Percentiles rank a stretch among this genome's conserved stretches.
These are phyloP conservation scores for Cryptophagus acutangulus DNA, from an alignment of 2,888 invertebrate genomes.

Conservation along the genomic window DNA sequence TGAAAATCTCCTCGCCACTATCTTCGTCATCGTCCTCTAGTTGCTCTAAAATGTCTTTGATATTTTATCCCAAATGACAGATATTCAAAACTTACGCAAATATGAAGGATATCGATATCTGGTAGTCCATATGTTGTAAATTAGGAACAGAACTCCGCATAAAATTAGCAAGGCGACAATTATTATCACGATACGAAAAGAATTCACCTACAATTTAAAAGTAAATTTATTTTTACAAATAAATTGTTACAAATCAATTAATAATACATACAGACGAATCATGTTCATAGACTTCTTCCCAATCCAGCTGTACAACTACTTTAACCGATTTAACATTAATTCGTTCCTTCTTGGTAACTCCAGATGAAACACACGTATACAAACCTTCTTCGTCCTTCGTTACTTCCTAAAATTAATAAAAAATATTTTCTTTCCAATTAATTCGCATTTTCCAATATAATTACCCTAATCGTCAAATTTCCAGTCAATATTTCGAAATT, in stretches of 20 bases:
- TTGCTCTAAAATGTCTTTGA: conserved; percentile 15
- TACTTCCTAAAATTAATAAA: conserved; percentile 26
- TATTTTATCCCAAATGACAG: not conserved
- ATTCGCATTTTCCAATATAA: conserved; percentile 27
- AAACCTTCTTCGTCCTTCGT: conserved; percentile 54
- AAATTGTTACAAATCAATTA: conserved; percentile 1
- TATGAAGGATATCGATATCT: conserved; percentile 33
- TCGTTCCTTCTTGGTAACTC: conserved; percentile 49
- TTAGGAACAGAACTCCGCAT: conserved; percentile 29
- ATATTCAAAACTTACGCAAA: conserved; percentile 25
- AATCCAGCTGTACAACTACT: conserved; percentile 55
- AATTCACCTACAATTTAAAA: conserved; percentile 31
- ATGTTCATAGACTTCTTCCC: conserved; percentile 29
- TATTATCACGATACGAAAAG: conserved; percentile 30
- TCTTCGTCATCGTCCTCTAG: conserved; percentile 34
- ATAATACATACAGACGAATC: conserved; percentile 28
- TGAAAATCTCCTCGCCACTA: conserved; percentile 34
- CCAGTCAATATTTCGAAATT: conserved; percentile 67
- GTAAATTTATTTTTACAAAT: conserved; percentile 6
- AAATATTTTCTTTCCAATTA: conserved; percentile 3
- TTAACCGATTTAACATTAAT: conserved; percentile 54
- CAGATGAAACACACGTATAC: conserved; percentile 61
- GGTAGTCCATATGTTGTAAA: conserved; percentile 34
- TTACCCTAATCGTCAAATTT: conserved; percentile 61
- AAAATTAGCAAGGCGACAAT: conserved; percentile 30